A percentile compares a stretch with the other conserved stretches of the same genome.
Conservation (phyloP, 2,888 invertebrate species). For the Plebejus argus region DNA sequence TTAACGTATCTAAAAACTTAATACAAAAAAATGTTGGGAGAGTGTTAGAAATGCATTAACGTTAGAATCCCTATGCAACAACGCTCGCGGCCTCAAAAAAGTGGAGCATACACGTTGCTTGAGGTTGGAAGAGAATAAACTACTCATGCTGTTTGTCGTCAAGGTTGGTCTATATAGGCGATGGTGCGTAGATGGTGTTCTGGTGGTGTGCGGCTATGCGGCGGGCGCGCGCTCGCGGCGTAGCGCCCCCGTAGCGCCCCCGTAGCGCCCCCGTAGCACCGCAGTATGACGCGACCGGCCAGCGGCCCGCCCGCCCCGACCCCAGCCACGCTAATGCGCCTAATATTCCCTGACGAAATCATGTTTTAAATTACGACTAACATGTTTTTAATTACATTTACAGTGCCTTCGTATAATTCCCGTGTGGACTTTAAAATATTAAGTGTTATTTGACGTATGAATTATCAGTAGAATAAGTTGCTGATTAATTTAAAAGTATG, state of each 20-base stretch:
- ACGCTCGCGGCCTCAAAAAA: conserved; percentile 31
- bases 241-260: conserved; percentile 72
- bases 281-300: conserved; percentile 74
- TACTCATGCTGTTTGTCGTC: conserved; percentile 40
- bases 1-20: conserved; percentile 7
- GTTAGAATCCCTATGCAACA: conserved; percentile 11
- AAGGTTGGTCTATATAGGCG: conserved; percentile 74
- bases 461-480: conserved; percentile 27
- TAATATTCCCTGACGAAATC: conserved; percentile 41
- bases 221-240: conserved; percentile 47
- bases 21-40: conserved; percentile 6
- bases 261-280: conserved; percentile 56
- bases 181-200: conserved; percentile 61
- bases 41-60: conserved; percentile 24
- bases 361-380: conserved; percentile 43
- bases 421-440: conserved; percentile 33
- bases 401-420: conserved; percentile 61
- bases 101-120: conserved; percentile 19
- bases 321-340: conserved; percentile 42
- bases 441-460: conserved; percentile 29
- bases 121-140: conserved; percentile 27
- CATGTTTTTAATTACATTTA: conserved; percentile 47
- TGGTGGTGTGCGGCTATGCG: conserved; percentile 51
- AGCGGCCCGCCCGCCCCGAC: conserved; percentile 59
- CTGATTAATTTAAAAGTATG: conserved; percentile 16